A percentile compares a stretch with the other conserved stretches of the same genome.
phyloP scores from a whole-genome alignment of 2,797 vertebrate species.

The Galagoides demidoff region DNA sequence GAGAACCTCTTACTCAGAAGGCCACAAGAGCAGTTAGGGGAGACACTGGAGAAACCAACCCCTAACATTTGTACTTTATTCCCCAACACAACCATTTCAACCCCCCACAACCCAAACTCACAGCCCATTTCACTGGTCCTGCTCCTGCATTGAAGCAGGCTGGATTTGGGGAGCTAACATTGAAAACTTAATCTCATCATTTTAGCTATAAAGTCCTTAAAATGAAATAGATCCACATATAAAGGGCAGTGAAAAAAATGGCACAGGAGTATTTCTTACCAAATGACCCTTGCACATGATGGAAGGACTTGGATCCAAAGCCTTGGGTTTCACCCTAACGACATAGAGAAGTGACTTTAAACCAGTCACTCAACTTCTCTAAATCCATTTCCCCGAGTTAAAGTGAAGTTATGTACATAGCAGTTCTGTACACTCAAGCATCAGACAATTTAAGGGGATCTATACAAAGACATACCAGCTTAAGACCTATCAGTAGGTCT shows the following conservation, averaged over 20 bases:
- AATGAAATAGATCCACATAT: not conserved
- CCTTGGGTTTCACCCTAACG: not conserved
- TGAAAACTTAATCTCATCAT: not conserved
- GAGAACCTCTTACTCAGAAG: not conserved
- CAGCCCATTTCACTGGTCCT: not conserved
- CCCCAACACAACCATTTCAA: too few species aligned
- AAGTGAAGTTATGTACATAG: not conserved
- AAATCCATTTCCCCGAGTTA: not conserved
- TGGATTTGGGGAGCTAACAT: not conserved
- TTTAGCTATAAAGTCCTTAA: not conserved
- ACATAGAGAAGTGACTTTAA: not conserved
- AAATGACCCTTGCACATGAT: not conserved
- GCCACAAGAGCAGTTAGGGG: too few species aligned
- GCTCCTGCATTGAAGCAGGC: not conserved
- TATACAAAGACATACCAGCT: not conserved
- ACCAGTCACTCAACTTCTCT: not conserved
- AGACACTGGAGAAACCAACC: not conserved
- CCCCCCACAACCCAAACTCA: too few species aligned
- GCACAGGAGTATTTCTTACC: not conserved
- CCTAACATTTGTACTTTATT: not conserved
- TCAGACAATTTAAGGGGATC: not conserved
- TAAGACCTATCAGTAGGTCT: not conserved
- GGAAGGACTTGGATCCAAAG: not conserved
- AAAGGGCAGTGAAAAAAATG: not conserved
- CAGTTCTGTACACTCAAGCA: not conserved